Conservation (phyloP, 2,888 invertebrate species). For the Aleiodes alternator region DNA sequence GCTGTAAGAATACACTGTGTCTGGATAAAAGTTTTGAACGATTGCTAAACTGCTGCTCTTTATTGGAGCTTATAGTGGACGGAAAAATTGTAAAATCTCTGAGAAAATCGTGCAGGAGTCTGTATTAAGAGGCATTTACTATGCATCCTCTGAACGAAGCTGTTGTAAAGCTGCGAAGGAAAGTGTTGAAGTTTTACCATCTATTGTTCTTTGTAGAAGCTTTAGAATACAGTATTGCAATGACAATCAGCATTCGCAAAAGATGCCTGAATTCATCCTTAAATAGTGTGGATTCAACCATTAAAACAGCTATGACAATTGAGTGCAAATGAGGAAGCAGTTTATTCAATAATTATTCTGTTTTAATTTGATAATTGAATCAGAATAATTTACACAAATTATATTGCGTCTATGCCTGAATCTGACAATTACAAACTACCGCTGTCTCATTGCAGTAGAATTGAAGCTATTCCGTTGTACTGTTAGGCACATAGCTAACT, state of each 20-base stretch:
- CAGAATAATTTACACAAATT: slow-evolving; percentile 14
- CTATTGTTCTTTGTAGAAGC: slow-evolving; percentile 1
- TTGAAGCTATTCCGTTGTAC: slow-evolving; percentile 34
- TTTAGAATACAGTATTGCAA: background rate
- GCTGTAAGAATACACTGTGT: slow-evolving; percentile 5
- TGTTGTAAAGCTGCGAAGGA: background rate
- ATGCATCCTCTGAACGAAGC: slow-evolving; percentile 13
- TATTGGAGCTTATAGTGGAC: background rate
- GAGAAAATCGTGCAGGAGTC: background rate
- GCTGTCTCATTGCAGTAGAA: slow-evolving; percentile 28
- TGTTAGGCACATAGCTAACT: slow-evolving; percentile 34
- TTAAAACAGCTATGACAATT: background rate
- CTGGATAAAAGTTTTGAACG: slow-evolving; percentile 8
- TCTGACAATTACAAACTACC: slow-evolving; percentile 30
- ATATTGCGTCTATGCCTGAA: slow-evolving; percentile 4
- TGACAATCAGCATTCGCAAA: background rate
- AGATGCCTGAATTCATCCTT: too few species aligned
- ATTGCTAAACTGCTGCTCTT: slow-evolving; percentile 3
- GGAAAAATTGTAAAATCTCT: background rate
- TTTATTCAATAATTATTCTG: slow-evolving; percentile 15
- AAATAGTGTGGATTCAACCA: background rate
- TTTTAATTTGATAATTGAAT: slow-evolving; percentile 13
- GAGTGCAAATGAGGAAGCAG: background rate
- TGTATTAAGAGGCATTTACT: slow-evolving; percentile 1
- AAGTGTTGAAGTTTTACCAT: slow-evolving; percentile 5